phyloP scores from a whole-genome alignment of 2,888 invertebrate species.

The Oegoconia quadripuncta region DNA sequence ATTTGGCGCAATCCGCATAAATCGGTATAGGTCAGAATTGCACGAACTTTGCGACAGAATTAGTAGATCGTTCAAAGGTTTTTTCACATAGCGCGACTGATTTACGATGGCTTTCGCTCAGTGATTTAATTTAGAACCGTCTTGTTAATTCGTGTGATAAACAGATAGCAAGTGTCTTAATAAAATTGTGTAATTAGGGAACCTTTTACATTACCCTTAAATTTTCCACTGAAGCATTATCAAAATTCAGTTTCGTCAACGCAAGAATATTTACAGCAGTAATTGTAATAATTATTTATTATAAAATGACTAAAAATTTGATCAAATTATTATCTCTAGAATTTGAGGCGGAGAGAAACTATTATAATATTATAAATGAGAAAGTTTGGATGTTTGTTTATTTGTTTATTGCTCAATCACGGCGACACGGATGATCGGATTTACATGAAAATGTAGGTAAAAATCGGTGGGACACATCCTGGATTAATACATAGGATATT shows the following conservation, averaged over 20 bases:
- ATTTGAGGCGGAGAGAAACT: too few species aligned
- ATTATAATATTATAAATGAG: too few species aligned
- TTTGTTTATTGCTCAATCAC: too few species aligned
- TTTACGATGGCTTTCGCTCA: constrained; percentile 12
- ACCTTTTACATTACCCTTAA: constrained; percentile 9
- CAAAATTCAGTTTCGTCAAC: constrained; percentile 23
- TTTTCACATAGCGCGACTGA: constrained; percentile 15
- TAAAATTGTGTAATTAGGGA: constrained; percentile 8
- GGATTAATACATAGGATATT: too few species aligned
- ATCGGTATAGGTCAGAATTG: constrained; percentile 24
- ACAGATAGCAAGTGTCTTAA: constrained; percentile 16
- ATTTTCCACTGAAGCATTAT: not conserved
- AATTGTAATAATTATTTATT: too few species aligned
- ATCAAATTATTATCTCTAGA: too few species aligned
- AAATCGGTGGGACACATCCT: too few species aligned
- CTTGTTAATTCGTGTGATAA: constrained; percentile 11
- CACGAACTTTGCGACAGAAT: constrained; percentile 20
- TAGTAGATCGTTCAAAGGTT: constrained; percentile 21
- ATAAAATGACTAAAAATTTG: too few species aligned
- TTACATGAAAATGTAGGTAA: too few species aligned
- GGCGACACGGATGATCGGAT: too few species aligned
- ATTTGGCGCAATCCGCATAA: constrained; percentile 3
- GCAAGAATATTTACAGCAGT: too few species aligned
- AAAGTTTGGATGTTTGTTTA: too few species aligned
- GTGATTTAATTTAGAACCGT: constrained; percentile 15